Evolutionary conservation across 2,888 invertebrate species (phyloP).

Genomic region (Margaritifera margaritifera): DNA sequence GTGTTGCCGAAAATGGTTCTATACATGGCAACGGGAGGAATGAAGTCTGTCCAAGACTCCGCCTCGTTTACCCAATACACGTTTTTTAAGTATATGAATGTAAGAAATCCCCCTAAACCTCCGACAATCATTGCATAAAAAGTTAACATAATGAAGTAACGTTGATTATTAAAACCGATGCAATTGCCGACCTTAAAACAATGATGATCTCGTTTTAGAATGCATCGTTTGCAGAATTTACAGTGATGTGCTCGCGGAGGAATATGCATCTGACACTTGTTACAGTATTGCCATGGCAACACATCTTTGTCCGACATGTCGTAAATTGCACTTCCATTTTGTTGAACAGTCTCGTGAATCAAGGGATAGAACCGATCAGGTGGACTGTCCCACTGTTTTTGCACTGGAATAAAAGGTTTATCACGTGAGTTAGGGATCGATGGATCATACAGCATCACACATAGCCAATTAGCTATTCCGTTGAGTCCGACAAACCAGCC

Average conservation of each 20-base stretch:
- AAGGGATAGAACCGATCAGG: constrained; percentile 35
- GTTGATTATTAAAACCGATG: constrained; percentile 61
- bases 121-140: constrained; percentile 47
- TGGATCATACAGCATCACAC: constrained; percentile 49
- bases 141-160: constrained; percentile 56
- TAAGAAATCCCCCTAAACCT: constrained; percentile 39
- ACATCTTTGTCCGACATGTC: constrained; percentile 38
- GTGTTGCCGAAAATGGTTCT: constrained; percentile 30
- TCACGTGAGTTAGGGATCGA: constrained; percentile 29
- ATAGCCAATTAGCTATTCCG: constrained; percentile 53
- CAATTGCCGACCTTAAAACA: constrained; percentile 63
- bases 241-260: constrained; percentile 65
- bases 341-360: constrained; percentile 18
- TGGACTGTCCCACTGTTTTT: constrained; percentile 22
- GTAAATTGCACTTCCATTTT: constrained; percentile 30
- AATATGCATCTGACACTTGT: constrained; percentile 42
- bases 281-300: constrained; percentile 53
- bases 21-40: constrained; percentile 42
- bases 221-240: constrained; percentile 56
- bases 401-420: constrained; percentile 27
- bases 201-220: constrained; percentile 67
- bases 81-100: constrained; percentile 37
- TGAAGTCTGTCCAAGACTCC: constrained; percentile 35
- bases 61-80: constrained; percentile 29
- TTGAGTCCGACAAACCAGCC: constrained; percentile 43